phyloP scores from a whole-genome alignment of 1,140 invertebrate genomes.

The Atopsyche davidsoni region DNA sequence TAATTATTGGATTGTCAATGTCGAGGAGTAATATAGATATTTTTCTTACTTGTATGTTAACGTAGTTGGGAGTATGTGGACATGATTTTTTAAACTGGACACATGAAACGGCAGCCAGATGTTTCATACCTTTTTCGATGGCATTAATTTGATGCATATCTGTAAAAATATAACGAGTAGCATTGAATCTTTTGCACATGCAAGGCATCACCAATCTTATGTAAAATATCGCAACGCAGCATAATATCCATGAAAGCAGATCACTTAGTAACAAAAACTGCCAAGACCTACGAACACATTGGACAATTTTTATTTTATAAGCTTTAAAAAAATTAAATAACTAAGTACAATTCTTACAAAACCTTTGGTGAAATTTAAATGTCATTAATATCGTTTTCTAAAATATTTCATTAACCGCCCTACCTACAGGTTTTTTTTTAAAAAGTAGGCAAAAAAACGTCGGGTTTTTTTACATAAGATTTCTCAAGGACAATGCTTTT shows the following conservation, averaged over 20 bases:
- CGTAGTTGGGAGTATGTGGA: slow-evolving; percentile 40
- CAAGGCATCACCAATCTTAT: too few species aligned
- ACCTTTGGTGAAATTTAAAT: not conserved
- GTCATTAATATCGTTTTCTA: not conserved
- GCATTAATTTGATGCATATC: slow-evolving; percentile 40
- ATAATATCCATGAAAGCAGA: too few species aligned
- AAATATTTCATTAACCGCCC: not conserved
- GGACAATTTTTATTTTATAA: too few species aligned
- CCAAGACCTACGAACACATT: too few species aligned
- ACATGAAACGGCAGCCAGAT: slow-evolving; percentile 42
- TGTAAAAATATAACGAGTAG: slow-evolving; percentile 30
- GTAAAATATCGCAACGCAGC: too few species aligned
- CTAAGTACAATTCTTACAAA: not conserved
- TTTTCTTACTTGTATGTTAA: slow-evolving; percentile 46
- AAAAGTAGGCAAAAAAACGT: too few species aligned
- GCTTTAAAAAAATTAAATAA: not conserved
- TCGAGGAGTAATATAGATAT: too few species aligned
- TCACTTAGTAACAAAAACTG: too few species aligned
- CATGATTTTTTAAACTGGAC: slow-evolving; percentile 43
- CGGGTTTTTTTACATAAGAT: too few species aligned
- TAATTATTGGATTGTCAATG: not conserved
- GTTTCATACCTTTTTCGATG: slow-evolving; percentile 42
- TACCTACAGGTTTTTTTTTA: too few species aligned
- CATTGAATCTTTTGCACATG: too few species aligned
- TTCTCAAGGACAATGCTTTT: too few species aligned